Conservation (phyloP, 2,113 vertebrate species). For the Lycocorax pyrrhopterus region DNA sequence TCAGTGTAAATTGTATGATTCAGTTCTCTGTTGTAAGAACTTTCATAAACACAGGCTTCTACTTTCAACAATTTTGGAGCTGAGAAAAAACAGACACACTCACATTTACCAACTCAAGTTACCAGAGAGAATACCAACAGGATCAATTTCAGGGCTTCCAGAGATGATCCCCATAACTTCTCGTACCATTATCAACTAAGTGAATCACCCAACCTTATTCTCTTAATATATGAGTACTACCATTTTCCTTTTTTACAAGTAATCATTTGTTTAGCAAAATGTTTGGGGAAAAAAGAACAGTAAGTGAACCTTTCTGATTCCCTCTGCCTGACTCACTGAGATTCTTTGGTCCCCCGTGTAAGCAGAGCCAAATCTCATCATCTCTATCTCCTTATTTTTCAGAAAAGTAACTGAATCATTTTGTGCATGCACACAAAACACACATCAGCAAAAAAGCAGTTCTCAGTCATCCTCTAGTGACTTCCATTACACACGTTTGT, state of each 20-base stretch:
- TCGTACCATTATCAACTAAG: not conserved
- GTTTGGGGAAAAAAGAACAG: not conserved
- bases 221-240: not conserved
- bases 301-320: not conserved
- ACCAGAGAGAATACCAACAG: not conserved
- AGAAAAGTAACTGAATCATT: not conserved
- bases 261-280: not conserved
- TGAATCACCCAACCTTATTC: not conserved
- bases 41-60: conserved; percentile 46
- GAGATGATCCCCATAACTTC: not conserved
- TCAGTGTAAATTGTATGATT: conserved; percentile 43
- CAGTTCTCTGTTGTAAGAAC: conserved; percentile 48
- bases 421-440: not conserved
- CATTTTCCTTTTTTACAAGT: not conserved
- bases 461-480: not conserved
- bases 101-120: conserved; percentile 17
- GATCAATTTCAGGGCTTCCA: not conserved
- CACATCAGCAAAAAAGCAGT: not conserved
- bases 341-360: not conserved
- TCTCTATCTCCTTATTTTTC: not conserved
- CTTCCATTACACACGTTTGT: not conserved
- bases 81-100: conserved; percentile 45
- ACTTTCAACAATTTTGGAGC: conserved; percentile 44
- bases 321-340: not conserved
- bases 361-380: not conserved